Percentiles rank a stretch among this genome's conserved stretches.
Conservation (phyloP, 2,888 invertebrate genomes). For the Apamea sordens region DNA sequence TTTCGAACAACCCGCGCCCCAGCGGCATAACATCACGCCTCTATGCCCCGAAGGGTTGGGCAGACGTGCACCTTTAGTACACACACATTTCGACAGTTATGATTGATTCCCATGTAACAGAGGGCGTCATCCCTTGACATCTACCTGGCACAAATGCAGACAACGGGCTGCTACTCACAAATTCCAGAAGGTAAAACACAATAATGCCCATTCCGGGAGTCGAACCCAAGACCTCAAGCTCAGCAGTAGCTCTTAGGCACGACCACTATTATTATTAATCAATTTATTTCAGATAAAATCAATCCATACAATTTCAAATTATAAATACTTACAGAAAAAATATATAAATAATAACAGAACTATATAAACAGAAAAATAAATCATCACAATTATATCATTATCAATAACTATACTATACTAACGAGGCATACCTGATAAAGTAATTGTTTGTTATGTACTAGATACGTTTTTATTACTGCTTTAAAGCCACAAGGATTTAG, state of each 20-base stretch:
- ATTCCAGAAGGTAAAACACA: background rate
- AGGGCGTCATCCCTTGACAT: background rate
- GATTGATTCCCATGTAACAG: background rate
- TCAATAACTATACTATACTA: too few species aligned
- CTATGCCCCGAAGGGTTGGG: rapidly evolving
- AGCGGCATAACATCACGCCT: background rate
- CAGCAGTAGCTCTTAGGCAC: background rate
- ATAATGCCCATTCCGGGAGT: background rate
- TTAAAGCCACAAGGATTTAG: background rate
- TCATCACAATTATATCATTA: too few species aligned
- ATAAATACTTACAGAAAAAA: too few species aligned
- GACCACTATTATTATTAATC: too few species aligned
- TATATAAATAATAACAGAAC: too few species aligned
- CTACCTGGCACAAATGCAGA: background rate
- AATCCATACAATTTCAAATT: too few species aligned
- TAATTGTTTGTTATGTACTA: background rate
- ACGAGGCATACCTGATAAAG: background rate
- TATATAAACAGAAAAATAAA: too few species aligned
- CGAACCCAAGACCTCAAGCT: background rate
- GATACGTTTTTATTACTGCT: background rate
- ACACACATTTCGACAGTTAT: background rate
- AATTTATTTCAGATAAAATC: too few species aligned
- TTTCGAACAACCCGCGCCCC: too few species aligned
- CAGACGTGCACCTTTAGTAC: background rate
- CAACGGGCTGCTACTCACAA: background rate